Evolutionary conservation across 1,140 invertebrate genomes (phyloP), one percentile per base, ranked within the genome.

Genomic region (Rhagoletis pomonella): DNA sequence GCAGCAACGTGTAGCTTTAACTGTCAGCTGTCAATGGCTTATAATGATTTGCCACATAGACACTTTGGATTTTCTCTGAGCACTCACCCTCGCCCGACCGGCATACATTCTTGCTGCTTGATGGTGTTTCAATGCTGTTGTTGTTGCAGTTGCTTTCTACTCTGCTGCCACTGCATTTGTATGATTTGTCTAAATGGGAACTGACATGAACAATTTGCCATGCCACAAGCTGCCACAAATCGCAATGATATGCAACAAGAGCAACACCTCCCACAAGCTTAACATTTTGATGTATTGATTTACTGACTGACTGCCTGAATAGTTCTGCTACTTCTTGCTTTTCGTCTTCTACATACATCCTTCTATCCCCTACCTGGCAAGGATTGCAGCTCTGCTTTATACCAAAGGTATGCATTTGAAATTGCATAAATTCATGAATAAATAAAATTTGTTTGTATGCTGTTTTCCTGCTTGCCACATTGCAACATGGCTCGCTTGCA

Each of bases 21-120:
- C 50, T 81, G 73, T 81, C 73, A 81, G 73, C 73, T 81, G 73
- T 55, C 73, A 81, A 81, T 81, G 73, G 73, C 73, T 81, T 81
- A 81, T 81, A 81, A 81, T 81, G 73, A 81, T 81, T 81, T 81
- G 73, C 73, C 47, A 81, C 73, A 81, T 81, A 50, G 73, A 55
- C 73, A 81, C 73, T 55, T 81, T 81, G 50, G 42, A 81, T n/a
- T 81, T 19, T 17, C 47, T 47, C n/a, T n/a, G 47, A 3, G 44
- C 17, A 6, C 69, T 42, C 44, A 39, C 44, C 60, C 50, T 55
- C 50, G 9, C 50, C 9, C 50, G n/a, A 55, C 50, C 9, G 50
- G 50, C 17, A 17, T 62, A 14, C 17, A n/a, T n/a, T 14, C 7
- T 4, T 62, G 60, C 17, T 62, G 50, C n/a, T n/a, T 55, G 50